A percentile compares a stretch with the other conserved stretches of the same genome.
phyloP scores from a whole-genome alignment of 2,113 vertebrate genomes.

The Halcyon senegalensis region DNA sequence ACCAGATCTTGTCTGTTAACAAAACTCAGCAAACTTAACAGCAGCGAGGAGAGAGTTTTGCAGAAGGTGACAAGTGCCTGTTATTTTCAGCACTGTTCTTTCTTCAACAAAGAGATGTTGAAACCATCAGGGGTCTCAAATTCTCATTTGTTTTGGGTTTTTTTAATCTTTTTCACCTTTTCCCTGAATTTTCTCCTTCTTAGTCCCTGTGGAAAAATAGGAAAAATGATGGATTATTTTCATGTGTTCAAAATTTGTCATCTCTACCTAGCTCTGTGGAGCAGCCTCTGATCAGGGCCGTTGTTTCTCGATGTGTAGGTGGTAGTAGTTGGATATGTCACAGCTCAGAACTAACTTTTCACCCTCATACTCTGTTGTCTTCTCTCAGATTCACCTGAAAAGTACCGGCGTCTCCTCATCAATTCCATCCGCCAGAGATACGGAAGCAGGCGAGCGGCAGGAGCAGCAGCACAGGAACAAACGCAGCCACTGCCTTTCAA shows the following conservation, averaged over 20 bases:
- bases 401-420: conserved; percentile 65
- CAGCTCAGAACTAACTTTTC: not conserved
- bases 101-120: not conserved
- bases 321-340: not conserved
- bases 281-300: not conserved
- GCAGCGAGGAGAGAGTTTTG: not conserved
- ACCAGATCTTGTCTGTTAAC: not conserved
- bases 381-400: conserved; percentile 74
- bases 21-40: not conserved
- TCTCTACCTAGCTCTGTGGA: not conserved
- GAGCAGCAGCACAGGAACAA: not conserved
- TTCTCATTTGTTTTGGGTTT: not conserved
- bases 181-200: not conserved
- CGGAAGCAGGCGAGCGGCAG: not conserved
- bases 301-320: not conserved
- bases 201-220: not conserved
- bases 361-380: not conserved
- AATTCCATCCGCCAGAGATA: conserved; percentile 60
- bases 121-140: not conserved
- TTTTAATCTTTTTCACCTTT: not conserved
- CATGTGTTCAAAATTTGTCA: not conserved
- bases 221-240: not conserved
- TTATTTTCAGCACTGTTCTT: not conserved
- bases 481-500: conserved; percentile 54
- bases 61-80: not conserved